Base-by-base conservation (phyloP, 2,888 invertebrate genomes). In the Iphiclides podalirius region DNA sequence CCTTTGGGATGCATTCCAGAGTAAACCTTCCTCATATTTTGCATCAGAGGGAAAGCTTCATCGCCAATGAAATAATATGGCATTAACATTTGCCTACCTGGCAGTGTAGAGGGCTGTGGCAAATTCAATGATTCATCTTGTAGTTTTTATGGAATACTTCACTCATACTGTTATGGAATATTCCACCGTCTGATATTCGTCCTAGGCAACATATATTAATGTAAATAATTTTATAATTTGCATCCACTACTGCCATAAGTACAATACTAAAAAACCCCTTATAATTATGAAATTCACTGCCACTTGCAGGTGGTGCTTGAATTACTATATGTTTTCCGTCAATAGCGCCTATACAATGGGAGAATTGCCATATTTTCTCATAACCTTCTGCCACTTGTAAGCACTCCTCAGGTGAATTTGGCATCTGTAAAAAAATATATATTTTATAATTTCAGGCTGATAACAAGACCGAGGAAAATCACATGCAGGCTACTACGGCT, bases 1-100 rank as follows among this genome's bases (percentile, higher is more conserved):
- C 56, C 56, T 40, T 35, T 45, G 42, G 42, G 52, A 41, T 40
- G 50, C 42, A 14, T 42, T 42, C 58, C 58, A 31, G 44, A 46
- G 14, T 50, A 55, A 1, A 54, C 52, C 52, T 33, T 55, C 55
- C 55, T 34, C 13, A 43, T 34, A 43, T 47, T 47, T 42, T 52
- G 34, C 38, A 31, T 23, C 23, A 52, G 16, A 7, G 46, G 33
- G 28, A 52, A 52, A 36, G 46, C 42, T 20, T 36, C 37, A 42
- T 51, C 51, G 15, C 51, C 51, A 23, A 51, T 17, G 28, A 52
- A 28, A 36, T 39, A 26, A 43, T 40, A 52, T 12, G 47, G 52
- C 15, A 16, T 36, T 36, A 3, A 15, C 11, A 16, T 36, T 15
- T 36, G 15, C 36, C 36, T 15, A 15, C 8, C 16, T 16, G 36